Evolutionary conservation across 2,113 vertebrate species (phyloP).

Genomic region (Apistogramma diplotaenia): DNA sequence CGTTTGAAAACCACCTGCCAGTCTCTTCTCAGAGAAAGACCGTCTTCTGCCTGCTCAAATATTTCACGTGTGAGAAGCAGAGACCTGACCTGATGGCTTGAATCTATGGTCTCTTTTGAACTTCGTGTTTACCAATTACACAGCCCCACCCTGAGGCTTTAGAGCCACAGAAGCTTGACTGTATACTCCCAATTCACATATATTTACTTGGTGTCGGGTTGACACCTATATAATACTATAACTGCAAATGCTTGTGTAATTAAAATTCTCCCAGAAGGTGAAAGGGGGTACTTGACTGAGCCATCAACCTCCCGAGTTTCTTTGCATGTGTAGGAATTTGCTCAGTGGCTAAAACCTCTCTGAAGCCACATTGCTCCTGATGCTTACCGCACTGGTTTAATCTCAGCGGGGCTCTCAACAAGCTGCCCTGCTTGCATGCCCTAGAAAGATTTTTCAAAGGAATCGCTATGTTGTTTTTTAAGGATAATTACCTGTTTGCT

Average conservation of each 20-base stretch:
- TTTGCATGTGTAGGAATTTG: constrained; percentile 39
- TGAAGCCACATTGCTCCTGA: constrained; percentile 36
- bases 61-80: background rate
- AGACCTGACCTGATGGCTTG: constrained; percentile 10
- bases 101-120: constrained; percentile 44
- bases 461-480: constrained; percentile 10
- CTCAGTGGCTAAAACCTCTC: constrained; percentile 19
- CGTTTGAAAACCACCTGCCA: constrained; percentile 38
- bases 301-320: constrained; percentile 33
- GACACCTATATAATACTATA: constrained; percentile 12
- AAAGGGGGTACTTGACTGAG: constrained; percentile 24
- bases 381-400: constrained; percentile 35
- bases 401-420: background rate
- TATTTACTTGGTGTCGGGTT: constrained; percentile 44
- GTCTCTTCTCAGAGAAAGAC: constrained; percentile 25
- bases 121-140: constrained; percentile 45
- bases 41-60: constrained; percentile 9
- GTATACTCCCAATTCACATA: constrained; percentile 22
- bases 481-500: constrained; percentile 35
- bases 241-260: constrained; percentile 51
- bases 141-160: constrained; percentile 43
- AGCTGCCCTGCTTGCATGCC: background rate
- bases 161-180: constrained; percentile 49
- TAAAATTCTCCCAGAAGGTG: constrained; percentile 38
- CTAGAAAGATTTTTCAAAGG: constrained; percentile 20